Percentiles rank a stretch among this genome's conserved stretches.
These are phyloP conservation scores for Drosophila melanica DNA, from an alignment of 1,140 invertebrate genomes.

Conservation along the genomic window DNA sequence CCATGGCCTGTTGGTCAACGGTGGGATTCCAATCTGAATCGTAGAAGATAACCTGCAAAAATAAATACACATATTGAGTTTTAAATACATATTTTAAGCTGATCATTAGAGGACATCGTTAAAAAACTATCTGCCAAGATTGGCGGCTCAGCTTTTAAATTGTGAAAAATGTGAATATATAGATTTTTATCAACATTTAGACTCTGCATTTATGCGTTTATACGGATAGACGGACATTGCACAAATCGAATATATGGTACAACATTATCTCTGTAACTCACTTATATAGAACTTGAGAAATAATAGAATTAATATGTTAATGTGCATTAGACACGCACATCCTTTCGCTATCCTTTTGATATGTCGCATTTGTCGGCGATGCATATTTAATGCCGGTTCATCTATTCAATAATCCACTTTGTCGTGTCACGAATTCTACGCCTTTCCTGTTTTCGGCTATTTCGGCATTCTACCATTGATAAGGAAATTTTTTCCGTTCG, in stretches of 20 bases:
- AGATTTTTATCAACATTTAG: too few species aligned
- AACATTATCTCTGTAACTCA: background rate
- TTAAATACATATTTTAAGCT: too few species aligned
- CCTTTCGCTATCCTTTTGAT: constrained; percentile 67
- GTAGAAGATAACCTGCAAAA: constrained; percentile 97
- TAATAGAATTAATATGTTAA: constrained; percentile 55
- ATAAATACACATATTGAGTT: too few species aligned
- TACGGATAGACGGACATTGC: too few species aligned
- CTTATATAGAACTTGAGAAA: background rate
- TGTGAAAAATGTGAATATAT: too few species aligned
- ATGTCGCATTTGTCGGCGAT: constrained; percentile 24
- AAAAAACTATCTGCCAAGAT: too few species aligned
- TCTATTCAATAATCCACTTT: constrained; percentile 58
- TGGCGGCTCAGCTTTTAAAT: too few species aligned
- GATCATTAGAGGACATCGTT: too few species aligned
- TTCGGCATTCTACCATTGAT: constrained; percentile 40
- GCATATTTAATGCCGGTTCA: constrained; percentile 32
- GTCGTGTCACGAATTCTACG: constrained; percentile 57
- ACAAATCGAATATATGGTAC: too few species aligned
- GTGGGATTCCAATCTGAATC: constrained; percentile 99
- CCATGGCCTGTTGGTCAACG: constrained; percentile 97
- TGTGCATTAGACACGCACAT: constrained; percentile 55
- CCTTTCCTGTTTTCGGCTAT: constrained; percentile 58
- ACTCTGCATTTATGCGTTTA: too few species aligned
- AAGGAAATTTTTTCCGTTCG: constrained; percentile 30